phyloP scores from a whole-genome alignment of 1,140 invertebrate genomes.

The Medauroidea extradentata region DNA sequence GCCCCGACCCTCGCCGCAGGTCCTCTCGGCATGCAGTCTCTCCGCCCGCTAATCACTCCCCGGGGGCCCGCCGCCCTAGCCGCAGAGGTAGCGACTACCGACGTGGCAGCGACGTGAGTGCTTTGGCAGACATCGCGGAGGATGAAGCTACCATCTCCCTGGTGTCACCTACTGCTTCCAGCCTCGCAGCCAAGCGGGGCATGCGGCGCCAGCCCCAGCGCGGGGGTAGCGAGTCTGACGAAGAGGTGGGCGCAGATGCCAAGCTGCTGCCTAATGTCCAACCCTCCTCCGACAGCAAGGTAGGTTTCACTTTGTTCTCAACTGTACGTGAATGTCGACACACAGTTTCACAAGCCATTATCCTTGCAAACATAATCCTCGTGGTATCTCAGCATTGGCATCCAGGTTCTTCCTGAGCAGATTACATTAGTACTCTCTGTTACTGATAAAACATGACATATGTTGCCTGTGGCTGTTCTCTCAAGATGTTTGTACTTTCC shows the following conservation, averaged over 20 bases:
- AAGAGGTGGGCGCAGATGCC: slow-evolving; percentile 42
- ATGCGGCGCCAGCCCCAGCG: not conserved
- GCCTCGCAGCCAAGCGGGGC: not conserved
- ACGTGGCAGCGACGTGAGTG: slow-evolving; percentile 34
- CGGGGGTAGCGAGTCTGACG: slow-evolving; percentile 34
- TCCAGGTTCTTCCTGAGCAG: no score
- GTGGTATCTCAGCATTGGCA: no score
- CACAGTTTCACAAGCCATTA: no score
- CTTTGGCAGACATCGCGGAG: not conserved
- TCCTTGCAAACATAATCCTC: no score
- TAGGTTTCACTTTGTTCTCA: not conserved
- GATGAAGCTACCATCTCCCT: not conserved
- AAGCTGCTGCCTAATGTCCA: slow-evolving; percentile 38
- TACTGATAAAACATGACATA: no score
- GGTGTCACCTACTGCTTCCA: not conserved
- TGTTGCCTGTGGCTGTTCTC: no score
- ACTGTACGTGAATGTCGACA: no score
- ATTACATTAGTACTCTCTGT: no score
- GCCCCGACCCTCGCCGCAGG: slow-evolving; percentile 11
- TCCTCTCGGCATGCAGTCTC: slow-evolving; percentile 38
- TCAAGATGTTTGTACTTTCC: no score
- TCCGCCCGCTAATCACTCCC: slow-evolving; percentile 43
- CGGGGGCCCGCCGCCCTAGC: slow-evolving; percentile 40
- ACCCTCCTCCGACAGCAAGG: not conserved
- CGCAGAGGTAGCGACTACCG: slow-evolving; percentile 42